Conservation (phyloP, 2,113 vertebrate genomes). For the Meriones unguiculatus region DNA sequence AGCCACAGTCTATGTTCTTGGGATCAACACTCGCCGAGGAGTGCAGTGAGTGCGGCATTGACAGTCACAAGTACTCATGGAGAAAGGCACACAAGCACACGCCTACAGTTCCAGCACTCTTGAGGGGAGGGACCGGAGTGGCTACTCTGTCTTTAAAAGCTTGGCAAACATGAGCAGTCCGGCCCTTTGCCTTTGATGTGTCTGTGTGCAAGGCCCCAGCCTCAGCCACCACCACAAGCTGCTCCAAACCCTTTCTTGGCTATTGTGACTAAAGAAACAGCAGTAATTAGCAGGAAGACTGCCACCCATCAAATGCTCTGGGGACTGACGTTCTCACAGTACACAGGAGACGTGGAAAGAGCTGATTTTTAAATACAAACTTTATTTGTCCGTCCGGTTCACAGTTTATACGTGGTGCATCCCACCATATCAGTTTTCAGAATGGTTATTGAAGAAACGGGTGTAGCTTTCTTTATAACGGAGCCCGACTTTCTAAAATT, state of each 20-base stretch:
- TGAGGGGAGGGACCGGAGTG: not conserved
- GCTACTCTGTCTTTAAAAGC: not conserved
- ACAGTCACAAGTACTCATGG: constrained; percentile 12
- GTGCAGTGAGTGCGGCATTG: not conserved
- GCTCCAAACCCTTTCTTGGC: not conserved
- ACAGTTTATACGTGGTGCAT: constrained; percentile 88
- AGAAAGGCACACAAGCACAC: not conserved
- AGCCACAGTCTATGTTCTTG: not conserved
- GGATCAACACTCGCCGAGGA: not conserved
- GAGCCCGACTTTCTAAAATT: constrained; percentile 85
- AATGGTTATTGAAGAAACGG: constrained; percentile 85
- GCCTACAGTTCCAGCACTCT: too few relatives aligned
- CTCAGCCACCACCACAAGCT: not conserved
- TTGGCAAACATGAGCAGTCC: not conserved
- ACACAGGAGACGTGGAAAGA: constrained; percentile 85
- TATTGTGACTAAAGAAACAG: constrained; percentile 2
- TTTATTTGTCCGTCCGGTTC: constrained; percentile 91
- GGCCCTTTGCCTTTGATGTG: too few relatives aligned
- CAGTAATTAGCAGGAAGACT: constrained; percentile 59
- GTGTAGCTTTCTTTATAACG: constrained; percentile 83
- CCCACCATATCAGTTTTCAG: constrained; percentile 86
- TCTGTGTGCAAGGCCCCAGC: not conserved
- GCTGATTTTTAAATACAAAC: constrained; percentile 89
- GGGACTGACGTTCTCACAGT: constrained; percentile 72
- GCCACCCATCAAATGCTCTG: not conserved